Evolutionary conservation across 2,797 vertebrate species (phyloP).

Genomic region (Lacerta agilis): DNA sequence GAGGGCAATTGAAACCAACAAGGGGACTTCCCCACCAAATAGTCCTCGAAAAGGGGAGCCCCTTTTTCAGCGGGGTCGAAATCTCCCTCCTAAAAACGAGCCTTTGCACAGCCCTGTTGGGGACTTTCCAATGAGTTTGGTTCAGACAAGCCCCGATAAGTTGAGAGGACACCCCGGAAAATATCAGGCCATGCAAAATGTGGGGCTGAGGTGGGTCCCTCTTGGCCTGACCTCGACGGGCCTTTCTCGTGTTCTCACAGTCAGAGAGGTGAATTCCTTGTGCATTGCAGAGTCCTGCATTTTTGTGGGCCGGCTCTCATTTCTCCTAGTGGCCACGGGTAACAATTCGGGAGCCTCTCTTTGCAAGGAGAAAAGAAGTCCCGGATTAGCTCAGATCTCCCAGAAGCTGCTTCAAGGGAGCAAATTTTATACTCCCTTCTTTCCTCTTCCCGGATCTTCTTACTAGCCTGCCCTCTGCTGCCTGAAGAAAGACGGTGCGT

Average conservation of each 20-base stretch:
- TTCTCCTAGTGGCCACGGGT: neutral
- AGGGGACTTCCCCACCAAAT: too few relatives aligned
- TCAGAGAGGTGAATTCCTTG: neutral
- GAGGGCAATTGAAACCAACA: too few relatives aligned
- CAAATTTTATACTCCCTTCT: too few relatives aligned
- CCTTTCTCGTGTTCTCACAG: too few relatives aligned
- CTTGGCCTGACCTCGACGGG: neutral
- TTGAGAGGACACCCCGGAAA: neutral
- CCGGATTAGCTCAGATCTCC: neutral
- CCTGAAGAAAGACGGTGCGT: neutral
- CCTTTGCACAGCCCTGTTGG: too few relatives aligned
- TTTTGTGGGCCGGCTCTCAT: neutral
- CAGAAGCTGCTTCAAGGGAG: neutral
- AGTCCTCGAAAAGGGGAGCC: too few relatives aligned
- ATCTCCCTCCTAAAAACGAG: too few relatives aligned
- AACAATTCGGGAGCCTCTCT: neutral
- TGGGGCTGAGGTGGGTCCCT: neutral
- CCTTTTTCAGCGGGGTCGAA: too few relatives aligned
- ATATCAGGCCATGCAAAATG: neutral
- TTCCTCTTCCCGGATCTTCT: slow-evolving; percentile 31
- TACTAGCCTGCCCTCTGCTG: slow-evolving; percentile 77
- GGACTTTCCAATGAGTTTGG: too few relatives aligned
- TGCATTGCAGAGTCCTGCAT: neutral
- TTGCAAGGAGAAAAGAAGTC: neutral
- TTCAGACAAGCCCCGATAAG: too few relatives aligned